Percentiles rank a stretch among this genome's conserved stretches.
phyloP scores from a whole-genome alignment of 2,113 vertebrate genomes.

The Nicator chloris region DNA sequence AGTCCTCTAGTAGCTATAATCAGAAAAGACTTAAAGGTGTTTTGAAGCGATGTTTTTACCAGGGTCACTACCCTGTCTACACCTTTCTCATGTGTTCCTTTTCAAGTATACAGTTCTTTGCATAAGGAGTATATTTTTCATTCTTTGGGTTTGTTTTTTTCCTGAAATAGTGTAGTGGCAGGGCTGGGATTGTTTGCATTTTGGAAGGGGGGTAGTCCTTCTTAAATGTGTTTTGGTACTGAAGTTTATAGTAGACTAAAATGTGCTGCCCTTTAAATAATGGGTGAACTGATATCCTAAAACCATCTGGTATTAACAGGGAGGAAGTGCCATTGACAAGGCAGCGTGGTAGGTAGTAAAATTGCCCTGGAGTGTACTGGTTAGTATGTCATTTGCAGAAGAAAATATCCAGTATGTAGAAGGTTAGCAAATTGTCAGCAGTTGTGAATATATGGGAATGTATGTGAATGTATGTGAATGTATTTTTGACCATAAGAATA shows the following conservation, averaged over 20 bases:
- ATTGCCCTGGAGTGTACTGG: background rate
- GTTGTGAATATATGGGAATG: background rate
- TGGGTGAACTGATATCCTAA: background rate
- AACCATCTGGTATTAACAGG: background rate
- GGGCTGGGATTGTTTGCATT: background rate
- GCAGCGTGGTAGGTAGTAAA: background rate
- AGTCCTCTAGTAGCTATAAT: background rate
- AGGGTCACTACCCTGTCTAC: background rate
- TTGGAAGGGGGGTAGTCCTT: background rate
- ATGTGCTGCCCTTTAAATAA: background rate
- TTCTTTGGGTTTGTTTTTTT: background rate
- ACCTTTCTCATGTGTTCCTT: background rate
- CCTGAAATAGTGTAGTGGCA: background rate
- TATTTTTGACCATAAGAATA: background rate
- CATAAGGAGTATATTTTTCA: background rate
- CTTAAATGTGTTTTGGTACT: background rate
- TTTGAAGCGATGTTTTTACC: background rate
- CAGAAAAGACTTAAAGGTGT: background rate
- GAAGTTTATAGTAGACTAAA: background rate
- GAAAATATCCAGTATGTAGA: background rate
- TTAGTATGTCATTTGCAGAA: background rate
- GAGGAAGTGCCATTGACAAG: background rate
- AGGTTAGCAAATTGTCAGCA: background rate
- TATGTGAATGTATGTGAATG: background rate
- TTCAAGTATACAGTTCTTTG: background rate